Conservation (phyloP, 2,797 vertebrate species). For the Kryptolebias ocellatus region DNA sequence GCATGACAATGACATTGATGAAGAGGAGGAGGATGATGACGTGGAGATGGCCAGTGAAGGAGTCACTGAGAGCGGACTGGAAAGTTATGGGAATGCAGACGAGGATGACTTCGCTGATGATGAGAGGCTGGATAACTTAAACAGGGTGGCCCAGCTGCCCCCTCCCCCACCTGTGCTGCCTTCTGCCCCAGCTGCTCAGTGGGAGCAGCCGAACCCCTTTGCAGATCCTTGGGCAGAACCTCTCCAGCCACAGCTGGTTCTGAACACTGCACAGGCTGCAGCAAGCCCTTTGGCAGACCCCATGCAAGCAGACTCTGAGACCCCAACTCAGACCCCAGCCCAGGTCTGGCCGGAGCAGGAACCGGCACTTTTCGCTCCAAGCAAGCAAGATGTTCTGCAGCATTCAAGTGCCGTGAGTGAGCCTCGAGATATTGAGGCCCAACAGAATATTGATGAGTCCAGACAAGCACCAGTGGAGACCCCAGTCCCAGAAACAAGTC, state of each 20-base stretch:
- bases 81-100: constrained; percentile 82
- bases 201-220: constrained; percentile 75
- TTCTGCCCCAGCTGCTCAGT: constrained; percentile 71
- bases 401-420: constrained; percentile 33
- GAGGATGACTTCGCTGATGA: constrained; percentile 82
- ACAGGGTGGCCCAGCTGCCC: constrained; percentile 63
- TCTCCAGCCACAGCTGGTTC: constrained; percentile 45
- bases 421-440: constrained; percentile 15
- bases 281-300: constrained; percentile 54
- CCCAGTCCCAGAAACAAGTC: constrained; percentile 57
- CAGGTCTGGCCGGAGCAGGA: constrained; percentile 66
- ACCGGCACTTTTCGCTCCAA: constrained; percentile 31
- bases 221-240: constrained; percentile 70
- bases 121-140: constrained; percentile 83
- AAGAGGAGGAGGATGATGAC: constrained; percentile 81
- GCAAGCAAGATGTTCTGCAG: constrained; percentile 33
- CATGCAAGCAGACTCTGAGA: constrained; percentile 66
- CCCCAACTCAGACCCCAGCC: constrained; percentile 57
- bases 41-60: constrained; percentile 84
- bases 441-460: not conserved
- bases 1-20: constrained; percentile 73
- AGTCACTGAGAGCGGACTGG: constrained; percentile 79
- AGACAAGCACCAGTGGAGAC: constrained; percentile 25
- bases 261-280: constrained; percentile 10
- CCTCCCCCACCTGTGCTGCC: constrained; percentile 68